Evolutionary conservation across 2,113 vertebrate species (phyloP).

Genomic region (Delphinapterus leucas): DNA sequence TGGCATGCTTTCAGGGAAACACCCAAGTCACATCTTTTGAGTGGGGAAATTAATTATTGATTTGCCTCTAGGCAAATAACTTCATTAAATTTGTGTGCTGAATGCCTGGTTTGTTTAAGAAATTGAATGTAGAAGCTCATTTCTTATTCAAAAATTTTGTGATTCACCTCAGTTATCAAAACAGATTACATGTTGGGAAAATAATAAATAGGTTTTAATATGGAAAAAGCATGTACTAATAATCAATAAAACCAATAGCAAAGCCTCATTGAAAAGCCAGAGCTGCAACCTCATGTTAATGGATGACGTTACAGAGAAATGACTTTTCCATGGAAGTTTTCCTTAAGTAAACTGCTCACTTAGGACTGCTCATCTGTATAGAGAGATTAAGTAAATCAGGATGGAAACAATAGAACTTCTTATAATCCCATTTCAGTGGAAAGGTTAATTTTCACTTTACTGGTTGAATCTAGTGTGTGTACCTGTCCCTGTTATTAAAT

Average conservation of each 20-base stretch:
- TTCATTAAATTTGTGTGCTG: not conserved
- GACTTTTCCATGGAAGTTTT: not conserved
- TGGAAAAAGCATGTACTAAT: not conserved
- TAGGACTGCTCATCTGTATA: not conserved
- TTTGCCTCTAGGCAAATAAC: constrained; percentile 7
- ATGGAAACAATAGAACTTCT: not conserved
- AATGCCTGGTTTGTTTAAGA: not conserved
- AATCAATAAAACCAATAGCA: not conserved
- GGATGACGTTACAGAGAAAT: not conserved
- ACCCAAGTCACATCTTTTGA: constrained; percentile 20
- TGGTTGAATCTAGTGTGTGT: not conserved
- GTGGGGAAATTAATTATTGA: constrained; percentile 43
- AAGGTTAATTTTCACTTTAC: not conserved
- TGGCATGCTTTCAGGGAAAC: not conserved
- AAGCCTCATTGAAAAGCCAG: not conserved
- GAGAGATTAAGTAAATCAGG: not conserved
- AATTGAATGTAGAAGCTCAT: constrained; percentile 25
- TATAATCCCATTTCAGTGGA: not conserved
- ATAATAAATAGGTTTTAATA: not conserved
- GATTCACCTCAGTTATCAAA: not conserved
- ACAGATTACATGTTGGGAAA: not conserved
- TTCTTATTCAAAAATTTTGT: not conserved
- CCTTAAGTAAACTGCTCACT: not conserved
- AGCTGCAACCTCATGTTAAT: not conserved
- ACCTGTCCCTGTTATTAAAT: not conserved